These are phyloP conservation scores for Luperina nickerlii DNA, from an alignment of 2,888 invertebrate genomes.

Conservation along the genomic window DNA sequence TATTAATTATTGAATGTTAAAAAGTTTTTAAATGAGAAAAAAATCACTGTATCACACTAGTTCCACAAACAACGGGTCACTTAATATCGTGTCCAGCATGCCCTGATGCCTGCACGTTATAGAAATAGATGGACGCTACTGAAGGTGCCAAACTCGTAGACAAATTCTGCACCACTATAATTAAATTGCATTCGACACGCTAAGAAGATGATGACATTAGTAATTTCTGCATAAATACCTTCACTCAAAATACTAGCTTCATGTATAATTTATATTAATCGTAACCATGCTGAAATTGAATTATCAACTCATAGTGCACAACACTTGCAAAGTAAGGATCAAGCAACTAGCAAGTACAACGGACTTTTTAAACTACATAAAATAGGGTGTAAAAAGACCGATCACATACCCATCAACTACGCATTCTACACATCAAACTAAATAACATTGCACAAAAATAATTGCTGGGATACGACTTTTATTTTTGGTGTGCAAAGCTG, in stretches of 20 bases:
- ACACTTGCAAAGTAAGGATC: not conserved
- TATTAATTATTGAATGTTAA: no score
- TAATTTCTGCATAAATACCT: not conserved
- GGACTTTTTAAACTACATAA: not conserved
- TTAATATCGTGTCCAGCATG: not conserved
- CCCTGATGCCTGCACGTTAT: not conserved
- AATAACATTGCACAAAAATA: no score
- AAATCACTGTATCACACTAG: not conserved
- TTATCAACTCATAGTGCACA: not conserved
- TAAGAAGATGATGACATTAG: not conserved
- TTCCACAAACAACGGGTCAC: not conserved
- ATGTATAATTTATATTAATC: not conserved
- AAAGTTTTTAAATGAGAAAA: not conserved
- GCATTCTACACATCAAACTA: no score
- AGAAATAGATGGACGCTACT: not conserved
- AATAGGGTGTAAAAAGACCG: no score
- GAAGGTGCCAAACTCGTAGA: not conserved
- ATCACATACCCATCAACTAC: no score
- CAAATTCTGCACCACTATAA: not conserved
- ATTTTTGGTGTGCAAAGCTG: no score
- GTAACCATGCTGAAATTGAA: not conserved
- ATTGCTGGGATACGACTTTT: no score
- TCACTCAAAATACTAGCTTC: not conserved
- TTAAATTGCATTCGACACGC: not conserved
- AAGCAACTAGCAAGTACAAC: not conserved